Base-by-base conservation (phyloP, 2,797 vertebrate genomes). In the Labeo calbasu region DNA sequence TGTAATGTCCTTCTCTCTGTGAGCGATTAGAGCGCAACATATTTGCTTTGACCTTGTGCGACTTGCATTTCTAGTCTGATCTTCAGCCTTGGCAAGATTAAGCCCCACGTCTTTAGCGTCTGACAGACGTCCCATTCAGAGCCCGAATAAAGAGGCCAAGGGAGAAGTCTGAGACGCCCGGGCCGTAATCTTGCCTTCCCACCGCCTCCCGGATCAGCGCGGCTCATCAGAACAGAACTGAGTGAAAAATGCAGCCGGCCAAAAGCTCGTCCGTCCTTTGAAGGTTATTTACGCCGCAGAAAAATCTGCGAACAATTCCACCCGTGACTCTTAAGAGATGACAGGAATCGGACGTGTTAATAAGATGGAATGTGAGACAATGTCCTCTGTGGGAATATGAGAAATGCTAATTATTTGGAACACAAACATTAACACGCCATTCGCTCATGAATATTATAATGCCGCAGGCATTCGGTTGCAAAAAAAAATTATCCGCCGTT, bases 381-480 rank as follows among this genome's bases (percentile, higher is more conserved):
- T 63, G 72, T 76, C 48, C 63, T 63, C 43, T 8, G 53, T 61
- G 75, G 61, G 75, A 82, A 82, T 40, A 77, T 69, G 59, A 66
- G 50, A 77, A 71, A 86, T 77, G 66, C 75, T 82, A 79, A 77
- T 77, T 61, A 77, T 85, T 50, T 78, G 66, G 79, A 85, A 81
- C n/a, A n/a, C 48, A 72, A 69, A 76, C 76, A 69, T 77, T 83
- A 82, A 51, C 80, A 79, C 66, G 19, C 84, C 86, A 87, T 85
- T 85, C 84, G 77, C 46, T 85, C 84, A 87, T 83, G 86, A 83
- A 87, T 87, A 81, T 87, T 76, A 80, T 55, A 65, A 70, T 66
- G 23, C 81, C 12, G 7, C 48, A 51, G 72, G 81, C 81, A 25
- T 28, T 40, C 7, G 2, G n/a, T 48, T 12, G 70, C 57, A 66